A percentile compares a stretch with the other conserved stretches of the same genome.
Evolutionary conservation across 2,113 vertebrate species (phyloP).

Genomic region (Platysternon megacephalum): DNA sequence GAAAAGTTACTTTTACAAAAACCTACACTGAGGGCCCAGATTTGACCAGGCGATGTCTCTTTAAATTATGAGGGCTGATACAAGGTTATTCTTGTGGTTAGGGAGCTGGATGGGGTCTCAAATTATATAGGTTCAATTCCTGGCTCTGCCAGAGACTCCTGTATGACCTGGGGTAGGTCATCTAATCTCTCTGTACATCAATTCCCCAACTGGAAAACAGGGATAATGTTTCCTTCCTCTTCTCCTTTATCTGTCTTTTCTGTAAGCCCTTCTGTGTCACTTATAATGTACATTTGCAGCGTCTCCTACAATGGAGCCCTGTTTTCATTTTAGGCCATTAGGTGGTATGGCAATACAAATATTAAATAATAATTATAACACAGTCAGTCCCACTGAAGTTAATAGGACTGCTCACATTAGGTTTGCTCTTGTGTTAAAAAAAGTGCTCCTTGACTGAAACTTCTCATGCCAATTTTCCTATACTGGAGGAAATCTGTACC

Average conservation of each 20-base stretch:
- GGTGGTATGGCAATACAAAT: background rate
- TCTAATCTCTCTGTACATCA: background rate
- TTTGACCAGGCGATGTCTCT: background rate
- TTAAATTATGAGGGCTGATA: background rate
- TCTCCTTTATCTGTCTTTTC: fast-evolving
- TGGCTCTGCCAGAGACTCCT: background rate
- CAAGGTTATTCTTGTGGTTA: background rate
- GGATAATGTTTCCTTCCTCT: background rate
- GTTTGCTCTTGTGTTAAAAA: background rate
- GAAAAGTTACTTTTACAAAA: background rate
- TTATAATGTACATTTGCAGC: fast-evolving
- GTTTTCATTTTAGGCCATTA: background rate
- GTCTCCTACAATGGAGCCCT: fast-evolving
- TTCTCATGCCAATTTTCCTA: background rate
- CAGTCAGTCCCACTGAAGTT: background rate
- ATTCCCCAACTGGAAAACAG: background rate
- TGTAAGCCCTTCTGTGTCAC: background rate
- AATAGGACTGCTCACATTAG: background rate
- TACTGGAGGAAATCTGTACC: background rate
- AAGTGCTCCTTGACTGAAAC: background rate
- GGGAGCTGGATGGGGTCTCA: background rate
- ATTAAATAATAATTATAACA: background rate
- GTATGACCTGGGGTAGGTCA: fast-evolving
- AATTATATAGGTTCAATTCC: background rate
- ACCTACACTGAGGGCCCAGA: background rate